Base-by-base conservation (phyloP, 1,140 invertebrate species). In the Drosophila yakuba region DNA sequence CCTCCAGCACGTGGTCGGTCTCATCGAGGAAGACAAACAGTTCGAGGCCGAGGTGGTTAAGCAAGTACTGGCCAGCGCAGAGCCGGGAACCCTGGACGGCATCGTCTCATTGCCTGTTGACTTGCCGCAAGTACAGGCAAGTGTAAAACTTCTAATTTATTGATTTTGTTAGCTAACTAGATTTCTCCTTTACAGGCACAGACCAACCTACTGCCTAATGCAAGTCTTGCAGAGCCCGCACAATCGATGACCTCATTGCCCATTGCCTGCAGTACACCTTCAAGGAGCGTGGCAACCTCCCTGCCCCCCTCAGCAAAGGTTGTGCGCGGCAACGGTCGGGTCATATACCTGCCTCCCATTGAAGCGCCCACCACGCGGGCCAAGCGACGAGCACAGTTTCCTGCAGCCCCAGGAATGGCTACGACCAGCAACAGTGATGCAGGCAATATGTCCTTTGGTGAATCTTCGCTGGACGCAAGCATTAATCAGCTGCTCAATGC, bases 311-410 rank as follows among this genome's bases (percentile, higher is more conserved):
- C 71, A 0, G 94, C 95, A 64, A 95, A 96, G 93, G 95, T 96
- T 80, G 93, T 96, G 6, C 85, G 95, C 35, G 93, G 95, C 6
- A 95, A 96, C 88, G 96, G 95, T 7, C 93, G 96, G 43, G 93
- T 96, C 17, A 95, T 96, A 54, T 96, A 95, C 6, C 91, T 97
- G 61, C 96, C 96, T 15, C 96, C 96, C 2, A 96, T 96, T 44
- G 96, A 96, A 93, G 95, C 96, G 28, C 96, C 95, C n/a, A 95
- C 95, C 10, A 96, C 95, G 2, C 91, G 95, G 54, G 93, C 86
- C 61, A 93, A 89, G 77, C 91, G 88, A 44, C 80, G 91, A 4
- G 92, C 92, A 8, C 86, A 91, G 58, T 73, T 74, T 48, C 61
- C 82, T 7, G 14, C 74, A 11, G 14, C 12, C 12, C 41, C 62